phyloP scores from a whole-genome alignment of 2,113 vertebrate genomes.

The Corythornis cristatus region DNA sequence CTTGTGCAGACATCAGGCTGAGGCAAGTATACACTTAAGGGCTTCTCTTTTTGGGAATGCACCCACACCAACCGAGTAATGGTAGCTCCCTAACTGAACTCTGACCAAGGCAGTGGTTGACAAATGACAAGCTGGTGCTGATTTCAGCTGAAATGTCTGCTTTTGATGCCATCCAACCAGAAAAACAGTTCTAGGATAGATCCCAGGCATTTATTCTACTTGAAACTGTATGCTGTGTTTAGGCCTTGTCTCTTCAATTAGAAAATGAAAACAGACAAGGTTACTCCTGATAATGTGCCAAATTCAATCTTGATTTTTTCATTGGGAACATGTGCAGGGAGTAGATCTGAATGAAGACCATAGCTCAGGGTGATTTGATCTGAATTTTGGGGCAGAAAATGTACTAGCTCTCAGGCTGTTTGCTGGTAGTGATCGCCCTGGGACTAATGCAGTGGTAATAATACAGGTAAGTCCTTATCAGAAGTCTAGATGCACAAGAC shows the following conservation, averaged over 20 bases:
- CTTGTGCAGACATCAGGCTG: neutral
- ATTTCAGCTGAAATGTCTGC: neutral
- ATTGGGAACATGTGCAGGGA: neutral
- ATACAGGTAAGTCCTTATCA: neutral
- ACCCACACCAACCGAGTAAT: neutral
- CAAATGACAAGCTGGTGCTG: neutral
- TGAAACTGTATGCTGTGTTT: neutral
- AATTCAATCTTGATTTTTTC: neutral
- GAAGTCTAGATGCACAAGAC: neutral
- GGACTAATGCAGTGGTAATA: neutral
- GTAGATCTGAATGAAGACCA: neutral
- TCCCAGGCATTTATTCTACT: neutral
- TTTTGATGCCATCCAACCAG: accelerated
- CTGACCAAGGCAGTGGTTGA: neutral
- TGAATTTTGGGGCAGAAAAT: neutral
- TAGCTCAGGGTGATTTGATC: neutral
- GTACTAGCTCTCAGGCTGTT: neutral
- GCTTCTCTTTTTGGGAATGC: neutral
- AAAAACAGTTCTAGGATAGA: neutral
- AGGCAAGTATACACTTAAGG: accelerated
- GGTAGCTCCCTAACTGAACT: neutral
- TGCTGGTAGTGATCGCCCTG: neutral
- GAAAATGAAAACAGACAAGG: neutral
- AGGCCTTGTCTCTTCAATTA: neutral
- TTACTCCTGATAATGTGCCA: neutral